These are phyloP conservation scores for Salmo trutta DNA, from an alignment of 2,797 vertebrate species.

Conservation along the genomic window DNA sequence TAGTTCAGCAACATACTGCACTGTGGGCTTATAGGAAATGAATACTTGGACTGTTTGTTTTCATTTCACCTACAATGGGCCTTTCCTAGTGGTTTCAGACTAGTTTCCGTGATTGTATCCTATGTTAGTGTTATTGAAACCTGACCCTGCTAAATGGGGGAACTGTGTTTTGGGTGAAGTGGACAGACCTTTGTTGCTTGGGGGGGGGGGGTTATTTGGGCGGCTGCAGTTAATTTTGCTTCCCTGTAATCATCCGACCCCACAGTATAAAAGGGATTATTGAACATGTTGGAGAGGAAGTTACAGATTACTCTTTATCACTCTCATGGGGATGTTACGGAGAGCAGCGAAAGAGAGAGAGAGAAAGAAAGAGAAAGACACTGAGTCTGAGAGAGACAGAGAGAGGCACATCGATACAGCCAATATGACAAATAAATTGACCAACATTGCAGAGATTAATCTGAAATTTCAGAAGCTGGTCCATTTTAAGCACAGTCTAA, in stretches of 20 bases:
- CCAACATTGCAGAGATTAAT: not conserved
- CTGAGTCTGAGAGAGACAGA: not conserved
- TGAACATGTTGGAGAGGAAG: slow-evolving; percentile 74
- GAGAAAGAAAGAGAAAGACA: not conserved
- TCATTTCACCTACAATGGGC: slow-evolving; percentile 56
- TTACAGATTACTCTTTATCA: slow-evolving; percentile 76
- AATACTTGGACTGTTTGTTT: slow-evolving; percentile 28
- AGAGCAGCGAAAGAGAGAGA: slow-evolving; percentile 26
- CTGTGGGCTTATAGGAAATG: not conserved
- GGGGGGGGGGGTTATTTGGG: slow-evolving; percentile 66
- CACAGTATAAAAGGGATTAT: slow-evolving; percentile 75
- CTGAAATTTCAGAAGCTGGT: not conserved
- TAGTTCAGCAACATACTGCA: not conserved
- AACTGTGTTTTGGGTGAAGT: slow-evolving; percentile 76
- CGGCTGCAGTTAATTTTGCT: slow-evolving; percentile 71
- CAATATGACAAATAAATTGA: not conserved
- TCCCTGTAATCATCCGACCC: slow-evolving; percentile 76
- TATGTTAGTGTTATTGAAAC: slow-evolving; percentile 73
- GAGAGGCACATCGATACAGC: not conserved
- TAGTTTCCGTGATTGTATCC: slow-evolving; percentile 65
- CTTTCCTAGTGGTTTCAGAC: slow-evolving; percentile 45
- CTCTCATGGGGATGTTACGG: slow-evolving; percentile 52
- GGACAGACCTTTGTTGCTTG: slow-evolving; percentile 72
- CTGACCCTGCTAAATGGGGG: slow-evolving; percentile 63
- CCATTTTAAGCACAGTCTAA: too few species aligned